These are phyloP conservation scores for Prunella fulvescens DNA, from an alignment of 2,113 vertebrate species.

Conservation along the genomic window DNA sequence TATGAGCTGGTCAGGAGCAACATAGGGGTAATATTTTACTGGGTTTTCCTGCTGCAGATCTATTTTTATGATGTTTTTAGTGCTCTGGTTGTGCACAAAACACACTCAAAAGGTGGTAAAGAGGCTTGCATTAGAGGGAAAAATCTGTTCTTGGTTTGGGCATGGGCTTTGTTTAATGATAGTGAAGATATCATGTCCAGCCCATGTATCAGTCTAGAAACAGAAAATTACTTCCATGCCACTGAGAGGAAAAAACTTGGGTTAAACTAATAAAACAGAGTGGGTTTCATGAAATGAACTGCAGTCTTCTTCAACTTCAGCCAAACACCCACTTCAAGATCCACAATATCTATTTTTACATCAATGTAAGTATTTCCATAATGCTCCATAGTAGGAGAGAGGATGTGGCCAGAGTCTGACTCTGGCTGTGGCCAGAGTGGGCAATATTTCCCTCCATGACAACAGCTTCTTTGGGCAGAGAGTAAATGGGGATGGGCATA, in stretches of 20 bases:
- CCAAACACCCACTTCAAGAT: background rate
- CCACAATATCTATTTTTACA: background rate
- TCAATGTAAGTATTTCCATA: background rate
- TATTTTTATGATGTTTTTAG: background rate
- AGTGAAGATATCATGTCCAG: background rate
- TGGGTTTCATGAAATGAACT: background rate
- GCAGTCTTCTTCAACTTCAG: background rate
- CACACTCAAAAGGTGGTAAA: background rate
- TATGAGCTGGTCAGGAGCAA: background rate
- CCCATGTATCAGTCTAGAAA: background rate
- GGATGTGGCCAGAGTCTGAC: background rate
- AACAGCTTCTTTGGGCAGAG: background rate
- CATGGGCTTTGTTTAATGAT: background rate
- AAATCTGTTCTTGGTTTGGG: background rate
- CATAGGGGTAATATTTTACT: background rate
- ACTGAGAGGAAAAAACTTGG: background rate
- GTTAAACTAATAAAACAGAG: background rate
- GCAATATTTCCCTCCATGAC: rapidly evolving
- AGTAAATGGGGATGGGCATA: background rate
- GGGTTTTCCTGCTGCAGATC: background rate
- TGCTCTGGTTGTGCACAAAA: background rate
- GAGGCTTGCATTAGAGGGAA: background rate
- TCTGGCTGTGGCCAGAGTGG: background rate
- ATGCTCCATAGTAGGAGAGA: background rate
- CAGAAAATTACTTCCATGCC: background rate